Percentiles rank a stretch among this genome's conserved stretches.
These are phyloP conservation scores for Clarias batrachus DNA, from an alignment of 2,113 vertebrate species.

Conservation along the genomic window DNA sequence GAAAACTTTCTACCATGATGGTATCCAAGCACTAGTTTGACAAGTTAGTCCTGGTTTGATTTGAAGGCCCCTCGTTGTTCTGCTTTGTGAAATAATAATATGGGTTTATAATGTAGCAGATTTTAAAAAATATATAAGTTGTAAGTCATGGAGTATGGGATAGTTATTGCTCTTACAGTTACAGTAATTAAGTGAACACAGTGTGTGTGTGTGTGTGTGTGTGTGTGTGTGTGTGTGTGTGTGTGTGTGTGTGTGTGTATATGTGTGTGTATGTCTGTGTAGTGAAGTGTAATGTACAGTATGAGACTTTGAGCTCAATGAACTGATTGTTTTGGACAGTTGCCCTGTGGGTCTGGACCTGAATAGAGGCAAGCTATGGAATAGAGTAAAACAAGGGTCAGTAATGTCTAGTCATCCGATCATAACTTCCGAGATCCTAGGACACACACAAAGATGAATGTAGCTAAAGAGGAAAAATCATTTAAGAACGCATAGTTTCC, in stretches of 20 bases:
- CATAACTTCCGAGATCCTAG: neutral
- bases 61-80: too few relatives aligned
- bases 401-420: neutral
- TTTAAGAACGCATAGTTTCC: neutral
- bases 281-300: neutral
- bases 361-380: conserved; percentile 3
- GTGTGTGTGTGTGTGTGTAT: conserved; percentile 5
- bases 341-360: neutral
- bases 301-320: neutral
- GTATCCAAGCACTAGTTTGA: too few relatives aligned
- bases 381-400: neutral
- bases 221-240: neutral
- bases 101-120: neutral
- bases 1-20: too few relatives aligned
- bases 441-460: neutral
- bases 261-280: neutral
- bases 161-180: neutral
- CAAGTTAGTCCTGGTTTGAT: too few relatives aligned
- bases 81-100: neutral
- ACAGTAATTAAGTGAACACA: neutral
- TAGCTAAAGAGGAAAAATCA: neutral
- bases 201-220: neutral
- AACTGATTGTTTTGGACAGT: conserved; percentile 19
- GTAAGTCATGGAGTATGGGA: neutral
- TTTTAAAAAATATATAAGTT: neutral